These are phyloP conservation scores for human DNA, from an alignment of 2,113 vertebrate genomes.

Conservation along the genomic window GRCh38 chr3:69881501-69882000, in stretches of 20 bases:
- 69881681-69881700: neutral
- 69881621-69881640: neutral
- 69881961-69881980: neutral
- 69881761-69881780: neutral
- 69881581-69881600: neutral
- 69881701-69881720: neutral
- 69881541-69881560: neutral
- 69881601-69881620: neutral
- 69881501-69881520: neutral
- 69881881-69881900: neutral
- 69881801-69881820: neutral
- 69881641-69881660: neutral
- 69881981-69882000: neutral
- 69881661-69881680: neutral
- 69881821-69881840: neutral
- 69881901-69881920: neutral
- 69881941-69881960: neutral
- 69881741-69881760: neutral
- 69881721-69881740: neutral
- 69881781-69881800: neutral
- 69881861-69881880: slow-evolving; percentile 22
- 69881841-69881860: neutral
- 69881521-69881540: neutral
- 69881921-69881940: neutral
- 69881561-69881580: neutral